Evolutionary conservation across 1,140 invertebrate species (phyloP).

Genomic region (Bilobella aurantiaca): DNA sequence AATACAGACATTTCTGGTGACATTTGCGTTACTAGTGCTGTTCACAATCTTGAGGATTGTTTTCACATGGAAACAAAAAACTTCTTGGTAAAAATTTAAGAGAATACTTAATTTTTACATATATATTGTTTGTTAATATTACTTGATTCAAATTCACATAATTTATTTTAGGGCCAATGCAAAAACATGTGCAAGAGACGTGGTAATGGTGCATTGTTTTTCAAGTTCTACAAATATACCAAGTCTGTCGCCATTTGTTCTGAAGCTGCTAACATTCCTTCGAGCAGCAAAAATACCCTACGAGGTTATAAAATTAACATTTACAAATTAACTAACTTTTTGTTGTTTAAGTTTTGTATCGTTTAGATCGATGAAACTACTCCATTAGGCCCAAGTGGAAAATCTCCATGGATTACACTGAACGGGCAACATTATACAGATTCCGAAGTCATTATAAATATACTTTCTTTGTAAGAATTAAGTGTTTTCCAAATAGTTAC

Average conservation of each 20-base stretch:
- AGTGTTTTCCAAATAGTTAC: background rate
- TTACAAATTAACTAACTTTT: constrained; percentile 26
- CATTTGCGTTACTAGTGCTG: no score
- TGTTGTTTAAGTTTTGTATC: constrained; percentile 1
- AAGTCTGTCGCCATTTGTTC: constrained; percentile 36
- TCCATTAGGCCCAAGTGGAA: constrained; percentile 28
- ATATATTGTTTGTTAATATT: no score
- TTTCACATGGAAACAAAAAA: background rate
- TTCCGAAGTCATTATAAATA: constrained; percentile 35
- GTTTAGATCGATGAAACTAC: constrained; percentile 22
- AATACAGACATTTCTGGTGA: no score
- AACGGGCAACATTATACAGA: constrained; percentile 40
- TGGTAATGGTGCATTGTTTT: constrained; percentile 10
- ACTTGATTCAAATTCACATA: background rate
- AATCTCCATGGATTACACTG: constrained; percentile 41
- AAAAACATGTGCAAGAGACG: constrained; percentile 4
- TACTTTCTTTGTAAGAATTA: constrained; percentile 15
- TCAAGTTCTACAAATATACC: constrained; percentile 16
- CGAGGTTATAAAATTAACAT: constrained; percentile 23
- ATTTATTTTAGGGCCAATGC: background rate
- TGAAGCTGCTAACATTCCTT: constrained; percentile 38
- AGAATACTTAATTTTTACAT: background rate
- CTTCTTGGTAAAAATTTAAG: background rate
- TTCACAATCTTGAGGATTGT: no score
- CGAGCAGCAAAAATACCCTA: constrained; percentile 37